Percentiles rank a stretch among this genome's conserved stretches.
phyloP scores from a whole-genome alignment of 2,888 invertebrate species.

The Ochropleura leucogaster region DNA sequence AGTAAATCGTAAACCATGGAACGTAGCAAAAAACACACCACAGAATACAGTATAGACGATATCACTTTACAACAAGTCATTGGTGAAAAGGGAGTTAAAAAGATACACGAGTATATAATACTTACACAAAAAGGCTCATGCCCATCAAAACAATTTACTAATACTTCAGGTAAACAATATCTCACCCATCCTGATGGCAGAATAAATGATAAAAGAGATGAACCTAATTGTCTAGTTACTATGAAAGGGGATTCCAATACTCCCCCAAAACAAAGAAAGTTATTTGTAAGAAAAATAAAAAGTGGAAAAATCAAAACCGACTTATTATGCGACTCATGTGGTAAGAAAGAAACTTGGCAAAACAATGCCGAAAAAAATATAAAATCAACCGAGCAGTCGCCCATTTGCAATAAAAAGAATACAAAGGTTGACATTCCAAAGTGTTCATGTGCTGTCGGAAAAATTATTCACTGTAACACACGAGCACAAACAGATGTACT shows the following conservation, averaged over 20 bases:
- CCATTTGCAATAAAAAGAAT: not conserved
- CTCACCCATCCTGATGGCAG: conserved; percentile 44
- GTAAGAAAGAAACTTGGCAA: not conserved
- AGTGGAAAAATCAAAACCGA: not conserved
- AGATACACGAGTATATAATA: conserved; percentile 6
- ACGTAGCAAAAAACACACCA: not conserved
- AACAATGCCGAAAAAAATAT: not conserved
- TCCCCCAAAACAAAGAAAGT: not conserved
- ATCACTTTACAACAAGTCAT: conserved; percentile 1
- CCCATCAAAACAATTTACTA: not conserved
- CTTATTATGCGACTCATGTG: not conserved
- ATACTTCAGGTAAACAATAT: conserved; percentile 12
- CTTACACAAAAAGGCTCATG: conserved; percentile 12
- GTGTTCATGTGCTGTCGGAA: conserved; percentile 27
- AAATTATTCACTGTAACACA: conserved; percentile 39
- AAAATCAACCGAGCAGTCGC: not conserved
- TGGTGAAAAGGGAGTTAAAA: conserved; percentile 4
- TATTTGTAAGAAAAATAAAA: not conserved
- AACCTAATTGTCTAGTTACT: conserved; percentile 5
- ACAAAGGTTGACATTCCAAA: not conserved
- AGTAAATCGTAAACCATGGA: conserved; percentile 32
- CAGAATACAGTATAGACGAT: conserved; percentile 2
- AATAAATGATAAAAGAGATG: conserved; percentile 22
- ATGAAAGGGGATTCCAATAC: conserved; percentile 37
- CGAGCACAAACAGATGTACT: conserved; percentile 35